These are phyloP conservation scores for Nysson spinosus DNA, from an alignment of 2,888 invertebrate species.

Conservation along the genomic window DNA sequence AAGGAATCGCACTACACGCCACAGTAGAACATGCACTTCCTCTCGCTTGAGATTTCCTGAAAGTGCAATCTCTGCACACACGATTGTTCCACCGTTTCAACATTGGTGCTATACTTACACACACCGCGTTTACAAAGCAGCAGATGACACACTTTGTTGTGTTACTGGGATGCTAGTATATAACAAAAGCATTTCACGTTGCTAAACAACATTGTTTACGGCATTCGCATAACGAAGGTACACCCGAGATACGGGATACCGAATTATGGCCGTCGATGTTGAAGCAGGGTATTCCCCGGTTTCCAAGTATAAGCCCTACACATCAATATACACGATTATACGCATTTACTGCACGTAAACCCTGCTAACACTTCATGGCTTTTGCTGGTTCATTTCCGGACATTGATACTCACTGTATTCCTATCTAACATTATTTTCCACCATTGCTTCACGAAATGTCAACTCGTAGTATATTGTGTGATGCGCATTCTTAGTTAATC, in stretches of 20 bases:
- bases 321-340: not conserved
- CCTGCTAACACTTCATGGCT: not conserved
- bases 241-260: slow-evolving; percentile 25
- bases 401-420: too few relatives aligned
- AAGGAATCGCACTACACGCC: not conserved
- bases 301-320: not conserved
- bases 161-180: not conserved
- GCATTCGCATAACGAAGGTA: slow-evolving; percentile 23
- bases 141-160: slow-evolving; percentile 13
- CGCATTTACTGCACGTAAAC: not conserved
- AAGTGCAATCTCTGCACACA: not conserved
- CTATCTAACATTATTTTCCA: too few relatives aligned
- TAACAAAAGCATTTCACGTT: slow-evolving; percentile 5
- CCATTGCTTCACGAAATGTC: too few relatives aligned
- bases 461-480: too few relatives aligned
- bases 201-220: slow-evolving; percentile 31
- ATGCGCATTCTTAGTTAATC: too few relatives aligned
- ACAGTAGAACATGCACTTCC: not conserved
- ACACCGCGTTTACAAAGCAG: slow-evolving; percentile 24
- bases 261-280: too few relatives aligned
- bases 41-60: not conserved
- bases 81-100: slow-evolving; percentile 23
- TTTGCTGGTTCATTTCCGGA: not conserved
- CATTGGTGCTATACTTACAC: not conserved
- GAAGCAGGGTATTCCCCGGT: too few relatives aligned